Evolutionary conservation across 1,140 invertebrate species (phyloP), one percentile per base, ranked within the genome.

Genomic region (Camponotus pennsylvanicus): DNA sequence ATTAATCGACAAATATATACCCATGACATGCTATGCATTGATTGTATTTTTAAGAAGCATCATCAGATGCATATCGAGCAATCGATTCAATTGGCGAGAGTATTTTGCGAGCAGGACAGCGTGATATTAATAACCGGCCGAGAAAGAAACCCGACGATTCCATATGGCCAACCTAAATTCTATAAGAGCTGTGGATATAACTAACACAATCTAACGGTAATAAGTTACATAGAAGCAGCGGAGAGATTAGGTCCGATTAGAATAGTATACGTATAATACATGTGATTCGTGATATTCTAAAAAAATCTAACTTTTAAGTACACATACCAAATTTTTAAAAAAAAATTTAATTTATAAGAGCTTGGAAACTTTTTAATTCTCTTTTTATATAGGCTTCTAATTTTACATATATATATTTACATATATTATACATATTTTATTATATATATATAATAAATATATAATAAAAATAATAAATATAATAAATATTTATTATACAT

Each of bases 151-250:
- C 86, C 73, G 61, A 88, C 85, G 78, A 86, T 88, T 90, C 79
- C 91, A 92, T 92, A 91, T 90, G 91, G 91, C 89, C 90, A 92
- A 92, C 88, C 91, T 91, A 92, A 92, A 92, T 92, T 91, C 90
- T 92, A 52, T 18, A 89, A 92, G 67, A 85, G 86, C 1, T 69
- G 52, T 69, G 52, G 27, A 64, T 69, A 82, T 87, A 83, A 87
- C 88, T 88, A 78, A 82, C 78, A 69, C 27, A 27, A 27, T 27
- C 27, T 88, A 86, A 89, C 75, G 76, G 59, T 78, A 70, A 87
- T 91, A 91, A 88, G 85, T 87, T 73, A 91, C 83, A 91, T 90
- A 88, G 63, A 73, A 55, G 85, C 49, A 45, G 52, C 45, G 42
- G 13, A 63, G 55, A 84, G 55, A 84, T 71, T 42, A 49, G 21